Base-by-base conservation (phyloP, 2,113 vertebrate genomes). In the Gymnorhina tibicen region DNA sequence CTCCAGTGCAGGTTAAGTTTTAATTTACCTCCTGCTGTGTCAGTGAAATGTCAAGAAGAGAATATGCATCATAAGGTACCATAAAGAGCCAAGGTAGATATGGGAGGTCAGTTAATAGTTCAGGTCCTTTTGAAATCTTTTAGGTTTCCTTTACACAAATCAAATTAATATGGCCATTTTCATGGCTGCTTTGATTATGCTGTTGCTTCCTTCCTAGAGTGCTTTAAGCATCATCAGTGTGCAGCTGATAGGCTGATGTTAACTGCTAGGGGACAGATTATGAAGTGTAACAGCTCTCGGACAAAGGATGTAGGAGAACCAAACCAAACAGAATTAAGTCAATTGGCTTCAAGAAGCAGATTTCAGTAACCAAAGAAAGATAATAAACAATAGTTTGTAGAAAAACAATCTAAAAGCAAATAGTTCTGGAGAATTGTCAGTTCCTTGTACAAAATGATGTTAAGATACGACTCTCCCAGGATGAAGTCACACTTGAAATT, bases 11-110 rank as follows among this genome's bases (percentile, higher is more conserved):
- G 64, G 73, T 87, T 82, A 91, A 85, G 41, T 91, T 97, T 96
- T 95, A 95, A 95, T 96, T 97, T 97, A 79, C 69, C 84, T 94
- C 94, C 79, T 95, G 41, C 82, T 89, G 66, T 79, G 75, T 67
- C 58, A 84, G 50, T 93, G 85, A 97, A 97, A 96, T 91, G 53
- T 95, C 92, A 96, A 86, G 72, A 95, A 88, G 41, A 89, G 58
- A 95, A 83, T 28, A 28, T 39, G 42, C 68, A 50, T 87, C 84
- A 77, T 30, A 37, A 70, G 84, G 39, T 60, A 66, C 44, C 62
- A 58, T 41, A 28, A 3, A 89, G 35, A 80, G 50, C 49, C 56
- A 67, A n/a, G 27, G 79, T 23, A 58, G 53, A 16, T 56, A 22
- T 24, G 30, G 37, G 68, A 91, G 50, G 32, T 55, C 68, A 90